Percentiles rank a stretch among this genome's conserved stretches.
These are phyloP conservation scores for Muschampia plurimacula DNA, from an alignment of 2,888 invertebrate genomes.

Conservation along the genomic window DNA sequence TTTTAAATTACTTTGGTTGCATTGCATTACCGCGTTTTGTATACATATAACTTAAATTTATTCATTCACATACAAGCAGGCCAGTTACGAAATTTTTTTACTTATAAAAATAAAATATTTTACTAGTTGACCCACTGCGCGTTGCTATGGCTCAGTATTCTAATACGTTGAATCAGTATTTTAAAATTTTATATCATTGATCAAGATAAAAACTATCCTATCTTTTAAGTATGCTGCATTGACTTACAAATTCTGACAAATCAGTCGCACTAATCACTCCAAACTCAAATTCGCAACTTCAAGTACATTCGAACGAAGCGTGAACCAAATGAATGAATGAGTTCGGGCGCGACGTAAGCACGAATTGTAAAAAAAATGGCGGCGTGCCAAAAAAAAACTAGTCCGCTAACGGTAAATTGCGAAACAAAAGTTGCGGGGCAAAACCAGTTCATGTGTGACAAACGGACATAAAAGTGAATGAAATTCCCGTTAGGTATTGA, in stretches of 20 bases:
- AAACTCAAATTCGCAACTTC: constrained; percentile 53
- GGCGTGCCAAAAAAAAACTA: constrained; percentile 47
- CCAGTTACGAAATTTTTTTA: no score
- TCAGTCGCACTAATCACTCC: not conserved
- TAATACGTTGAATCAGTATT: no score
- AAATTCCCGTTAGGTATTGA: constrained; percentile 45
- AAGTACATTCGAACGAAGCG: constrained; percentile 56
- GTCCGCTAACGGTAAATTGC: constrained; percentile 65
- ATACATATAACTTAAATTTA: no score
- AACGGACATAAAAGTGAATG: constrained; percentile 50
- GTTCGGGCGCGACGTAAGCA: constrained; percentile 59
- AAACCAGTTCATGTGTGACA: constrained; percentile 54
- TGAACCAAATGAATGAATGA: constrained; percentile 57
- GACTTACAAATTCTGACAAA: not conserved
- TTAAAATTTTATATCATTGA: no score
- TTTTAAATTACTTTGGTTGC: no score
- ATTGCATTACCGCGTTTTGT: no score
- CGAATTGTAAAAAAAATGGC: constrained; percentile 60
- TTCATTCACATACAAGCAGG: no score
- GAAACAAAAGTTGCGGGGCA: constrained; percentile 66
- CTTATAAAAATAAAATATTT: no score
- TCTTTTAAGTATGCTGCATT: no score
- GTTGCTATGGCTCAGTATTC: no score
- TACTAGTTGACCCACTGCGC: no score
- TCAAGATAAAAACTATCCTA: no score